phyloP scores from a whole-genome alignment of 2,797 vertebrate species.

The Orestias chungarensis region DNA sequence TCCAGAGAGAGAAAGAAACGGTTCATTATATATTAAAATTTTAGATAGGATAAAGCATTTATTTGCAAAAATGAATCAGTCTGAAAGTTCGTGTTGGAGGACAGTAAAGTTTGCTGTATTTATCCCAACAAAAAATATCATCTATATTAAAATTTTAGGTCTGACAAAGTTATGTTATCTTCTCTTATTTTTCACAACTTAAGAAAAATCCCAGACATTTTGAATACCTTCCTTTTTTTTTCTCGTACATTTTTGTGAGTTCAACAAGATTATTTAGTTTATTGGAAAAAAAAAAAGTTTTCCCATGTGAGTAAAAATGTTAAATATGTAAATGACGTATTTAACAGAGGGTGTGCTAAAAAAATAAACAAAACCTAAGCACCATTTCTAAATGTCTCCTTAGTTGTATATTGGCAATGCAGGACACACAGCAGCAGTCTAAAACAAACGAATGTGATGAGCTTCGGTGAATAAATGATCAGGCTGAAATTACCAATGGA shows the following conservation, averaged over 20 bases:
- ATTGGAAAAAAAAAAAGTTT: not conserved
- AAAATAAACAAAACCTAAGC: not conserved
- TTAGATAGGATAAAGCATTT: not conserved
- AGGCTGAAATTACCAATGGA: slow-evolving; percentile 79
- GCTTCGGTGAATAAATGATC: slow-evolving; percentile 80
- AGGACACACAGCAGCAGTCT: slow-evolving; percentile 44
- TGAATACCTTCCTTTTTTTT: too few species aligned
- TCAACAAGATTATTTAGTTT: not conserved
- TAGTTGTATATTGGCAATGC: slow-evolving; percentile 38
- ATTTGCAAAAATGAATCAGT: not conserved
- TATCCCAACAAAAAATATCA: too few species aligned
- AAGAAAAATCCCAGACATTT: too few species aligned
- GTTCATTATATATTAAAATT: not conserved
- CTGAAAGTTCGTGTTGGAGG: not conserved
- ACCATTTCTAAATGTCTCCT: slow-evolving; percentile 15
- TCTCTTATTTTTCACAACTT: not conserved
- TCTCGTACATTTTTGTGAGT: too few species aligned
- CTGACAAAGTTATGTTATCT: not conserved
- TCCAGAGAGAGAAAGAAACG: not conserved
- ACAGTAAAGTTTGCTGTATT: not conserved
- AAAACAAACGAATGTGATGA: slow-evolving; percentile 67
- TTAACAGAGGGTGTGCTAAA: not conserved
- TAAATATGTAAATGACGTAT: not conserved
- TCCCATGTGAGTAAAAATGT: not conserved
- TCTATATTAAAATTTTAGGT: not conserved